Base-by-base conservation (phyloP, 1,140 invertebrate species). In the Drosophila seguyi region DNA sequence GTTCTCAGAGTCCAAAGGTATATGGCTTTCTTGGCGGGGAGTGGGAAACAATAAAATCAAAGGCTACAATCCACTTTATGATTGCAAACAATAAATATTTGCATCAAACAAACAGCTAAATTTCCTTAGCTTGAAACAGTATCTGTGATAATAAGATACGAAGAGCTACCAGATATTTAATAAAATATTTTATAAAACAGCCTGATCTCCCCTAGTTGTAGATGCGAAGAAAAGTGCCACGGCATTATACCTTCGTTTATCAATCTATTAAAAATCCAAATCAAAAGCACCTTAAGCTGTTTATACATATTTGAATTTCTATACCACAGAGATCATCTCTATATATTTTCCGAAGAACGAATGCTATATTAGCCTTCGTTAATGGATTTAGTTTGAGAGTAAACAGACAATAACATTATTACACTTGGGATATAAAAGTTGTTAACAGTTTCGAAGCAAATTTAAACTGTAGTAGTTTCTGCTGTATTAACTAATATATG, bases 1-100 rank as follows among this genome's bases (percentile, higher is more conserved):
- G 22, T 34, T 27, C 1, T 3, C 4, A 13, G 16, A n/a, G 66
- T 67, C 61, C 66, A 67, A 67, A 69, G 38, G 62, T 69, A 53
- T 36, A 69, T 67, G n/a, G 38, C n/a, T 52, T 61, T 25, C n/a
- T 41, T 60, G n/a, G 34, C 16, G 20, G 22, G 55, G 60, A 42
- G 55, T 69, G 38, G 16, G n/a, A 14, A 18, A 16, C 29, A 22
- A 20, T 53, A 42, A 69, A 69, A 67, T 31, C 58, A 27, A 52
- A 20, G n/a, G 22, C 48, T 53, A 25, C 27, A 52, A 14, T 18
- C 8, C 31, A 38, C 16, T 66, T 52, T 36, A 16, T 41, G 57
- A 44, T 29, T 27, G 7, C 3, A 18, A 6, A 16, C n/a, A 14
- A 50, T 50, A 31, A 31, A 31, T 50, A 60, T 44, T 67, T 34